Evolutionary conservation across 2,113 vertebrate species (phyloP).

Genomic region (Nycticryphes semicollaris): DNA sequence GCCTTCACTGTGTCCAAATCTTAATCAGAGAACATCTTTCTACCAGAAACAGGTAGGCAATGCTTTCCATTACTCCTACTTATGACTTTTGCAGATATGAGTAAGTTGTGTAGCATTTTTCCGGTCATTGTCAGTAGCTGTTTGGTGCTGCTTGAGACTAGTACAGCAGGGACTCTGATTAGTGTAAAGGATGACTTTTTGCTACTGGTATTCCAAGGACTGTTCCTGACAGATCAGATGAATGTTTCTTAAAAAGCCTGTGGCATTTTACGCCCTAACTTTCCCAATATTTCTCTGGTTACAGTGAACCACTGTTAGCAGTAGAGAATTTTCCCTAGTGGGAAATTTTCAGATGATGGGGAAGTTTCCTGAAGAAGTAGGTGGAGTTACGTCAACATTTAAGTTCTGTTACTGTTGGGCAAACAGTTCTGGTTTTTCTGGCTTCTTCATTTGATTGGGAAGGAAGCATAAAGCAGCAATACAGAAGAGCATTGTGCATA

Average conservation of each 20-base stretch:
- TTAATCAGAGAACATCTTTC: neutral
- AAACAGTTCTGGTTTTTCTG: neutral
- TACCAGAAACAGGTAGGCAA: neutral
- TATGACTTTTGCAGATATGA: neutral
- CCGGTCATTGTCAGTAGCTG: neutral
- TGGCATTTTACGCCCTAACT: neutral
- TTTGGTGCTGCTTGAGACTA: neutral
- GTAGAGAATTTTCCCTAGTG: conserved; percentile 35
- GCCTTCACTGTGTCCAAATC: neutral
- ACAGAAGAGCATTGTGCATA: neutral
- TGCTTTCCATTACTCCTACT: neutral
- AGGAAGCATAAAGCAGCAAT: neutral
- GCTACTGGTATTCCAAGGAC: neutral
- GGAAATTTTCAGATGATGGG: conserved; percentile 25
- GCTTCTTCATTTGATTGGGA: neutral
- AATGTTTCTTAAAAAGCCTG: neutral
- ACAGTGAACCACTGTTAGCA: neutral
- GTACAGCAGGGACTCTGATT: neutral
- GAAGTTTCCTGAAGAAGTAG: conserved; percentile 44
- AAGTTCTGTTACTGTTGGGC: neutral
- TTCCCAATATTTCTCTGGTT: neutral
- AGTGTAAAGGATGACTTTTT: neutral
- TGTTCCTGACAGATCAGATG: neutral
- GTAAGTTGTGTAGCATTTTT: neutral
- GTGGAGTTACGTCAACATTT: neutral